Evolutionary conservation across 1,140 invertebrate species (phyloP).

Genomic region (Thrips palmi): DNA sequence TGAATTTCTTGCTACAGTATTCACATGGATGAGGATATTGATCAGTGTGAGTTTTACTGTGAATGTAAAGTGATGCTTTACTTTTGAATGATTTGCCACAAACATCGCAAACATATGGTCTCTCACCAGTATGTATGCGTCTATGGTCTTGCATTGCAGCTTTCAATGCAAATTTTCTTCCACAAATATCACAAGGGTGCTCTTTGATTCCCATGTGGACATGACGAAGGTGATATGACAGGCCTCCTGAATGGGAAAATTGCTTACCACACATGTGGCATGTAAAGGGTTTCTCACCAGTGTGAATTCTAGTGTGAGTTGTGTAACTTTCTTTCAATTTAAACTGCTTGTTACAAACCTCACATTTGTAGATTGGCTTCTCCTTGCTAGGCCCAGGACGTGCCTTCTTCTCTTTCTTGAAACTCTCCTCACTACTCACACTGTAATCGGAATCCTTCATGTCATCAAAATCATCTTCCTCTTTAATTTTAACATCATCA

Average conservation of each 20-base stretch:
- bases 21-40: constrained; percentile 18
- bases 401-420: not conserved
- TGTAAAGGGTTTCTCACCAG: constrained; percentile 49
- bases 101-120: constrained; percentile 40
- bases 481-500: not conserved
- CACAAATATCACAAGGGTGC: constrained; percentile 33
- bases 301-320: constrained; percentile 40
- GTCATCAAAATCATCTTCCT: not conserved
- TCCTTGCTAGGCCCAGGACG: not conserved
- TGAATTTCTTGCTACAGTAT: constrained; percentile 19
- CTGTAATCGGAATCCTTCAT: not conserved
- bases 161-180: constrained; percentile 24
- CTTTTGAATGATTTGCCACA: constrained; percentile 23
- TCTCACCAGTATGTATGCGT: constrained; percentile 39
- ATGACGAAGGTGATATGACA: constrained; percentile 37
- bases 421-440: not conserved
- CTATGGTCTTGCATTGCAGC: constrained; percentile 33
- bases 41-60: constrained; percentile 17
- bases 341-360: not conserved
- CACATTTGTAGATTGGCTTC: not conserved
- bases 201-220: constrained; percentile 41
- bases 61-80: constrained; percentile 10
- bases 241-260: constrained; percentile 40
- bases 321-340: not conserved
- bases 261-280: constrained; percentile 56